Evolutionary conservation across 2,888 invertebrate species (phyloP), one percentile per base, ranked within the genome.

Genomic region (Hypercompe scribonia): DNA sequence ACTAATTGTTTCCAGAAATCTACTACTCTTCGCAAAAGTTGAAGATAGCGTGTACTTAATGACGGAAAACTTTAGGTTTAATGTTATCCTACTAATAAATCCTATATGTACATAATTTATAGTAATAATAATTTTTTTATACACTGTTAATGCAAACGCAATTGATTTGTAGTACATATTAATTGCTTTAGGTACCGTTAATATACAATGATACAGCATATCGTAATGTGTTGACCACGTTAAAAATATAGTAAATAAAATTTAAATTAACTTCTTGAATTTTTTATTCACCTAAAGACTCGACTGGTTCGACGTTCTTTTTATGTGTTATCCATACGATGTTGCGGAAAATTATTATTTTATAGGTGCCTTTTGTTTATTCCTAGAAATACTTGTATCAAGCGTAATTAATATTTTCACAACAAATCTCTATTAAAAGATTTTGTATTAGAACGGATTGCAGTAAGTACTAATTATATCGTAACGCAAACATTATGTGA

Each of bases 31-130:
- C 85, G 85, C 86, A 82, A 85, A 88, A 89, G 93, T 92, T 91
- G 89, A 93, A 93, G 92, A 90, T 90, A 85, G 88, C 90, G 90
- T 91, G 87, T 91, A 90, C 94, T 94, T 92, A 90, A 90, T 90
- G 88, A 90, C 89, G 93, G 93, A 92, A 94, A 92, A 88, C 87
- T 87, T 86, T 88, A 81, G 84, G 81, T 85, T 88, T 84, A 65
- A 65, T 78, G 86, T 84, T 77, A 82, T 84, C 87, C 88, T 88
- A 83, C 88, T 89, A 90, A 91, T 31, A 90, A 89, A 89, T 86
- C 86, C 86, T 73, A 74, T 73, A 77, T 70, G 31, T n/a, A 65
- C 63, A 69, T 67, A 73, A 78, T 79, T 80, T 81, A 81, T 81
- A 82, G 79, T 78, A 79, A 81, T 79, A 74, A n/a, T n/a, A n/a